phyloP scores from a whole-genome alignment of 2,113 vertebrate species.

The Laticauda colubrina region DNA sequence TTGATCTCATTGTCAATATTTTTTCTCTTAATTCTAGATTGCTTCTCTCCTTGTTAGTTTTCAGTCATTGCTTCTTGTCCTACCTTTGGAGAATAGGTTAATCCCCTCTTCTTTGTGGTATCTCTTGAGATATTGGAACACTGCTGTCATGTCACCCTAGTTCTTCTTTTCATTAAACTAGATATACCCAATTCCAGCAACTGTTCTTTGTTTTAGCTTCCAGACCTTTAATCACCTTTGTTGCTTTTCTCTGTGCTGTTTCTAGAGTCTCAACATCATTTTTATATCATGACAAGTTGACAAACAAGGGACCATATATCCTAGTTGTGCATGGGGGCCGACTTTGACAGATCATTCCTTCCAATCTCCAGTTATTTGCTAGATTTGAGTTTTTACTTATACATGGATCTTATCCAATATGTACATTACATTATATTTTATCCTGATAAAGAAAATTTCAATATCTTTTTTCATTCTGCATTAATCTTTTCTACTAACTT shows the following conservation, averaged over 20 bases:
- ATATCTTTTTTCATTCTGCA: not conserved
- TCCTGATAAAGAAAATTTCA: not conserved
- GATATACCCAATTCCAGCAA: not conserved
- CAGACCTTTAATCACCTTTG: not conserved
- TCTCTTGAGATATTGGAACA: no score
- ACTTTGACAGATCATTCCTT: not conserved
- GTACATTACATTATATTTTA: not conserved
- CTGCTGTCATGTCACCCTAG: no score
- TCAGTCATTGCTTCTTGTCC: no score
- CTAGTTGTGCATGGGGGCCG: not conserved
- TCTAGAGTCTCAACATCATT: not conserved
- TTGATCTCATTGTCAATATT: no score
- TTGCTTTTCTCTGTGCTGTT: not conserved
- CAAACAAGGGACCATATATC: not conserved
- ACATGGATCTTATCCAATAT: not conserved
- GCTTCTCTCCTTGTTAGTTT: no score
- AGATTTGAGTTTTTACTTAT: not conserved
- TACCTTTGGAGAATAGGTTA: no score
- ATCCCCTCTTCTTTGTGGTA: no score
- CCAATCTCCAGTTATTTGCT: not conserved
- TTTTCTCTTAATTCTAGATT: no score
- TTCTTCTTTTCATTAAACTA: not conserved
- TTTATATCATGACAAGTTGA: not conserved
- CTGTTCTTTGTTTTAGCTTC: not conserved
- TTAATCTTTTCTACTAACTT: not conserved